Conservation (phyloP, 2,797 vertebrate species). For the Lagocephalus sceleratus region DNA sequence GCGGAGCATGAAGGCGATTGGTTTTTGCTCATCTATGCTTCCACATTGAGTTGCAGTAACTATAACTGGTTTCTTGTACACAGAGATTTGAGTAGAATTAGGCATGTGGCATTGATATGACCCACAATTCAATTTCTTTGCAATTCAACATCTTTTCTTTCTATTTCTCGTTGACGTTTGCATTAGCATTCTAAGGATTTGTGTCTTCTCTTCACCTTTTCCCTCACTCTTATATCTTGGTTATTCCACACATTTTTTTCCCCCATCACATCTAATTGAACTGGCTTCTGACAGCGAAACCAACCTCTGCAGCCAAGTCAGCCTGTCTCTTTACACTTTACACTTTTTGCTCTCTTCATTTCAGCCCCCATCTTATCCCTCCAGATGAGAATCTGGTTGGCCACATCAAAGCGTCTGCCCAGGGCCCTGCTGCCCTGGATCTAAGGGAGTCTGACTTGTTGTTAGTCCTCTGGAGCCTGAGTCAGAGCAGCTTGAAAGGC, state of each 20-base stretch:
- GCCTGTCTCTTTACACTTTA: conserved; percentile 54
- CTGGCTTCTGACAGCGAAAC: conserved; percentile 18
- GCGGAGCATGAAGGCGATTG: too few relatives aligned
- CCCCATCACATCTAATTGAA: conserved; percentile 11
- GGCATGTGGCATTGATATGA: too few relatives aligned
- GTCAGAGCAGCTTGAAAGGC: conserved; percentile 54
- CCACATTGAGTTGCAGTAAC: too few relatives aligned
- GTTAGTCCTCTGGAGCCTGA: conserved; percentile 65
- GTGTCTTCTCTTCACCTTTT: neutral
- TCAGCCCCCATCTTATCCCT: conserved; percentile 57
- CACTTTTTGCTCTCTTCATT: conserved; percentile 51
- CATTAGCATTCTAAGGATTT: conserved; percentile 9
- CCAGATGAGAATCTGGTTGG: conserved; percentile 65
- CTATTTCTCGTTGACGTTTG: neutral
- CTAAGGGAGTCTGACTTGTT: conserved; percentile 69
- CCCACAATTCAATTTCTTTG: neutral
- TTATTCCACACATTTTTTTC: conserved; percentile 21
- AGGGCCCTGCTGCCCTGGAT: conserved; percentile 61
- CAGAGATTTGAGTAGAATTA: too few relatives aligned
- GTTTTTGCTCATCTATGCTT: too few relatives aligned
- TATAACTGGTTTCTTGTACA: too few relatives aligned
- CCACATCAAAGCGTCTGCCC: conserved; percentile 70
- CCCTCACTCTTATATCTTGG: conserved; percentile 12
- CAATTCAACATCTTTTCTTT: neutral
- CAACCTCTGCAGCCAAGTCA: conserved; percentile 23